A percentile compares a stretch with the other conserved stretches of the same genome.
Conservation (phyloP, 1,140 invertebrate species). For the Neoseiulus cucumeris region DNA sequence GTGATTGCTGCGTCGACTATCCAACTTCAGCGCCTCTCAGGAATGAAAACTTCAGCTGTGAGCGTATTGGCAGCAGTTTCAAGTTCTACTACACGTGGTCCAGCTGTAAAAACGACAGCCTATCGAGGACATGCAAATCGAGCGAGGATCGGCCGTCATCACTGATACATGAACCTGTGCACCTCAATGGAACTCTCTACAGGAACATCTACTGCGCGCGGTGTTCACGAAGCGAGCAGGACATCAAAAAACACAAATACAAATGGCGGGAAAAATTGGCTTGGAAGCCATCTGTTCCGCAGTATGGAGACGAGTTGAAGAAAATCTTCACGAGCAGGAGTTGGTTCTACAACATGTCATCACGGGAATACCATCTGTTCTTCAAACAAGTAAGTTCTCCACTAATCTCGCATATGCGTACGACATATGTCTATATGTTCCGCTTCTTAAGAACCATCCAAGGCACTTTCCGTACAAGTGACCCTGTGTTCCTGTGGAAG, state of each 20-base stretch:
- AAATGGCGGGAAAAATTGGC: not conserved
- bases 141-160: not conserved
- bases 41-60: not conserved
- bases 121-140: not conserved
- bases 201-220: not conserved
- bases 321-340: not conserved
- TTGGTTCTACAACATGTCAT: not conserved
- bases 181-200: not conserved
- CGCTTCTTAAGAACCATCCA: no score
- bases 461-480: no score
- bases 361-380: not conserved
- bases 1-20: conserved; percentile 7
- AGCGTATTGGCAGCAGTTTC: not conserved
- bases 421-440: no score
- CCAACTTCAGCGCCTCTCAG: not conserved
- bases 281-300: not conserved
- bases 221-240: not conserved
- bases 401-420: no score
- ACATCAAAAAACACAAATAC: not conserved
- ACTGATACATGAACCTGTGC: not conserved
- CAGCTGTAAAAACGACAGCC: not conserved
- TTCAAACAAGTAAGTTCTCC: not conserved
- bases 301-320: not conserved
- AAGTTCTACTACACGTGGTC: not conserved
- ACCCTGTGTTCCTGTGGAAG: no score